A percentile compares a stretch with the other conserved stretches of the same genome.
Conservation (phyloP, 2,888 invertebrate species). For the Autographa gamma region DNA sequence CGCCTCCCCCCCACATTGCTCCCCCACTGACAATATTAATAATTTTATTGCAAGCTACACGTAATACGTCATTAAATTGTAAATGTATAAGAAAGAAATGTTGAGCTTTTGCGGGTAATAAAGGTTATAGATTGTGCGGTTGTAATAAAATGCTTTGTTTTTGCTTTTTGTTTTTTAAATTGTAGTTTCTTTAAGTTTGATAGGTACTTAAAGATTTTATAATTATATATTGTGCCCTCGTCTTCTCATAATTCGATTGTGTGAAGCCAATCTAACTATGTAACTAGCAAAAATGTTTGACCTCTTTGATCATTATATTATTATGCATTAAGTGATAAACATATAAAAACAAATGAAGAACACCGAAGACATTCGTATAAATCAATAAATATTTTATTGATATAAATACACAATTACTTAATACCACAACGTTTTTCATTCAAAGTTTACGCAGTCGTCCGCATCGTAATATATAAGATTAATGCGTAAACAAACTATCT, state of each 20-base stretch:
- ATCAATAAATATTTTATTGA: no score
- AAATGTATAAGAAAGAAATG: slow-evolving; percentile 49
- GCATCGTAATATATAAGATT: background rate
- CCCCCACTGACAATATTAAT: slow-evolving; percentile 75
- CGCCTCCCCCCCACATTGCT: slow-evolving; percentile 62
- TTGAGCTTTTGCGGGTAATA: slow-evolving; percentile 21
- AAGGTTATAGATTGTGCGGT: slow-evolving; percentile 24
- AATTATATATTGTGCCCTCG: no score
- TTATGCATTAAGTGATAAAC: no score
- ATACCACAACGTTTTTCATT: no score
- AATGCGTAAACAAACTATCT: background rate
- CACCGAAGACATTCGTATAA: no score
- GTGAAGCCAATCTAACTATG: background rate
- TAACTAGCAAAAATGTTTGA: background rate
- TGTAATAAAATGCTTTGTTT: slow-evolving; percentile 8
- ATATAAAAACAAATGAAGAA: no score
- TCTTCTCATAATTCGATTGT: no score
- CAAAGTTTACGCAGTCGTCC: no score
- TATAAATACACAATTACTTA: no score
- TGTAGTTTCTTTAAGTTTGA: background rate
- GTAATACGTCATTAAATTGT: slow-evolving; percentile 63
- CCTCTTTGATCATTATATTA: no score
- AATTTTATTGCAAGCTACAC: slow-evolving; percentile 76
- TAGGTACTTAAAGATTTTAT: background rate
- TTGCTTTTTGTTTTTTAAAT: background rate